Evolutionary conservation across 2,113 vertebrate species (phyloP).

Genomic region (Poeciliopsis turrubarensis): DNA sequence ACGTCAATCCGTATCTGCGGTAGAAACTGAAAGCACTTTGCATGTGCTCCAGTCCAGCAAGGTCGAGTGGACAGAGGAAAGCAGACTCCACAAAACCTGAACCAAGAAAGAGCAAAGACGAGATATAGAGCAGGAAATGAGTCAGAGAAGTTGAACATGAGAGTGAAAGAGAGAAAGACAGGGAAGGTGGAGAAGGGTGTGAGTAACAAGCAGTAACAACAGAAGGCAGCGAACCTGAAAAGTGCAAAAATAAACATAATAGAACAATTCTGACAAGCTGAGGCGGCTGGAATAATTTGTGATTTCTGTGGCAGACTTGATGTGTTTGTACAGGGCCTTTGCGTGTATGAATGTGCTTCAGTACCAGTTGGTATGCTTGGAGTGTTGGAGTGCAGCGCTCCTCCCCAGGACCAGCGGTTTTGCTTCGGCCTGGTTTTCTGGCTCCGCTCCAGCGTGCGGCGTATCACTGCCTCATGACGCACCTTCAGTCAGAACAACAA

Average conservation of each 20-base stretch:
- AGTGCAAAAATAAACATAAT: slow-evolving; percentile 55
- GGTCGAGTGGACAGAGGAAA: slow-evolving; percentile 91
- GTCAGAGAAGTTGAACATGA: slow-evolving; percentile 14
- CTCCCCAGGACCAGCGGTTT: slow-evolving; percentile 94
- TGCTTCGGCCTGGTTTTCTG: slow-evolving; percentile 85
- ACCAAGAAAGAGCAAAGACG: slow-evolving; percentile 74
- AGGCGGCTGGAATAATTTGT: slow-evolving; percentile 60
- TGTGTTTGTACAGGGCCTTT: slow-evolving; percentile 7
- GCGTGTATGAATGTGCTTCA: slow-evolving; percentile 1
- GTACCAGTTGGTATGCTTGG: slow-evolving; percentile 81
- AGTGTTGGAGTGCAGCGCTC: slow-evolving; percentile 78
- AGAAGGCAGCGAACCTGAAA: slow-evolving; percentile 69
- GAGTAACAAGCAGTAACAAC: slow-evolving; percentile 72
- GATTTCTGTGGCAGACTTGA: background rate
- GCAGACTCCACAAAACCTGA: slow-evolving; percentile 93
- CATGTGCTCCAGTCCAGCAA: slow-evolving; percentile 91
- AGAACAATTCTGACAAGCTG: slow-evolving; percentile 67
- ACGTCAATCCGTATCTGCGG: slow-evolving; percentile 85
- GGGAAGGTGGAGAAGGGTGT: slow-evolving; percentile 46
- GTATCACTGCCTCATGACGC: slow-evolving; percentile 92
- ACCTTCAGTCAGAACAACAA: slow-evolving; percentile 71
- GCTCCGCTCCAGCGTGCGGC: slow-evolving; percentile 87
- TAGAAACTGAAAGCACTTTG: slow-evolving; percentile 85
- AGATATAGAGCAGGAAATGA: slow-evolving; percentile 31
- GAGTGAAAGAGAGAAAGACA: slow-evolving; percentile 9